phyloP scores from a whole-genome alignment of 1,140 invertebrate species.

The Sipha flava region DNA sequence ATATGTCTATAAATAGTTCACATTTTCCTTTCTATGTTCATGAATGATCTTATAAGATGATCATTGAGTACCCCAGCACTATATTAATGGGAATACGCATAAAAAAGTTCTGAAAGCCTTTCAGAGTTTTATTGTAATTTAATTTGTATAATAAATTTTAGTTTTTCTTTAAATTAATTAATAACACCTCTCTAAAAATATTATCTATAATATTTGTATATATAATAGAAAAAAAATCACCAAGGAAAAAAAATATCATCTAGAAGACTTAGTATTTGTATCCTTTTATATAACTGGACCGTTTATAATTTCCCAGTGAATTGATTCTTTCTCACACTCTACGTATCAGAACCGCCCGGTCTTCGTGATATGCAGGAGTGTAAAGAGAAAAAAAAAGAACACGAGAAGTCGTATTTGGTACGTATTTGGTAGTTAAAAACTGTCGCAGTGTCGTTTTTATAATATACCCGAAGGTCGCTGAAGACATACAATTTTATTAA shows the following conservation, averaged over 20 bases:
- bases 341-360: neutral
- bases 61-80: no score
- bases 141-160: no score
- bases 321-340: neutral
- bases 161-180: no score
- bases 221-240: neutral
- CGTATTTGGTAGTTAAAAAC: slow-evolving; percentile 24
- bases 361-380: neutral
- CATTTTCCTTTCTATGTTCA: no score
- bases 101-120: no score
- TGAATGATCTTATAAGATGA: no score
- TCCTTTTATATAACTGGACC: neutral
- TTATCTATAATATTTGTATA: no score
- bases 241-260: neutral
- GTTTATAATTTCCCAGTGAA: neutral
- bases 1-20: no score
- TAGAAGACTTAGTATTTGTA: no score
- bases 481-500: slow-evolving; percentile 25
- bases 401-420: slow-evolving; percentile 25
- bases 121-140: no score
- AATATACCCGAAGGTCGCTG: slow-evolving; percentile 14
- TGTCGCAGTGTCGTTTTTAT: slow-evolving; percentile 6
- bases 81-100: no score
- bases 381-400: neutral
- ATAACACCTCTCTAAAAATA: no score